Conservation (phyloP, 2,797 vertebrate species). For the Euphonia xanthogaster region DNA sequence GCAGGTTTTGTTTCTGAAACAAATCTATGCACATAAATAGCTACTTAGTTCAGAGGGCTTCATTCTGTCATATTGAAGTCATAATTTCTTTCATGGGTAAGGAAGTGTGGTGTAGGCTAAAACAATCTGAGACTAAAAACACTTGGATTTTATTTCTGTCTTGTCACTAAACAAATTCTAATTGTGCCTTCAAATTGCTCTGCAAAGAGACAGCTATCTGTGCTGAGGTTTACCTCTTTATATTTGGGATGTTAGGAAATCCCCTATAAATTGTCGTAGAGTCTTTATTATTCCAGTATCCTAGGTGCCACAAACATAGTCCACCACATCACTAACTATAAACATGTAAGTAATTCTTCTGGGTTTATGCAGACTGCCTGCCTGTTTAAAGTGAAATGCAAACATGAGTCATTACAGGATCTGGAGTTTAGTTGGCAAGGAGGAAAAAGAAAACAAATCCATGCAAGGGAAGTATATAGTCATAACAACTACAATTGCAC, state of each 20-base stretch:
- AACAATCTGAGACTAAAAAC: background rate
- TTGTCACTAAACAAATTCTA: background rate
- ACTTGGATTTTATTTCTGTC: background rate
- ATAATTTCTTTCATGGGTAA: background rate
- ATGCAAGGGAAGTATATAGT: background rate
- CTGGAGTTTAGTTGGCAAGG: slow-evolving; percentile 5
- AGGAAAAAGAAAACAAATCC: background rate
- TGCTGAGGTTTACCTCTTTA: background rate
- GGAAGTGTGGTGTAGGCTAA: background rate
- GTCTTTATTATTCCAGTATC: background rate
- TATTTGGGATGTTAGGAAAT: background rate
- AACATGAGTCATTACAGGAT: slow-evolving; percentile 19
- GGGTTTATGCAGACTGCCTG: background rate
- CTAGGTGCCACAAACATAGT: background rate
- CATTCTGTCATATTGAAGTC: background rate
- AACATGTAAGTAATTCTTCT: slow-evolving; percentile 20
- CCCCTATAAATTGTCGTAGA: background rate
- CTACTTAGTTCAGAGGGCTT: background rate
- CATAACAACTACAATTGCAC: background rate
- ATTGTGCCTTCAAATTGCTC: background rate
- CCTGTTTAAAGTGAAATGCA: background rate
- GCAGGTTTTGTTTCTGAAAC: background rate
- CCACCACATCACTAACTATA: background rate
- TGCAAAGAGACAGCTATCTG: background rate
- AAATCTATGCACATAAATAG: background rate